A percentile compares a stretch with the other conserved stretches of the same genome.
These are phyloP conservation scores for Trichonephila clavipes DNA, from an alignment of 1,140 invertebrate species.

Conservation along the genomic window DNA sequence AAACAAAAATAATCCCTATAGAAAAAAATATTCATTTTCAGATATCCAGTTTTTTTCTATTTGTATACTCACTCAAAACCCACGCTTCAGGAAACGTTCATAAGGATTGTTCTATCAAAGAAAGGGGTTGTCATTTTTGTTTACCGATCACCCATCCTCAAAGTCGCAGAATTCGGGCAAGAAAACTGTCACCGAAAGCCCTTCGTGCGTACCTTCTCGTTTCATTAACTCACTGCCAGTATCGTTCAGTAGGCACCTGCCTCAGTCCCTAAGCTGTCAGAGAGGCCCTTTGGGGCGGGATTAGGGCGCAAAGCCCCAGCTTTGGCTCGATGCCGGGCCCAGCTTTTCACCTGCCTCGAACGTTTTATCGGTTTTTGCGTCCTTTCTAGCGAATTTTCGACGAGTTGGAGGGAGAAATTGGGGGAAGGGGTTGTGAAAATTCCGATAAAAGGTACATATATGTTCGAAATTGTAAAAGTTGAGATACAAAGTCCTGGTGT, in stretches of 20 bases:
- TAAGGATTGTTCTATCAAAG: too few species aligned
- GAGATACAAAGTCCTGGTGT: neutral
- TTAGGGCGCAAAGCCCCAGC: neutral
- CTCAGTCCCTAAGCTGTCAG: neutral
- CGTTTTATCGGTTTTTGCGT: constrained; percentile 30
- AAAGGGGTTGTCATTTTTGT: neutral
- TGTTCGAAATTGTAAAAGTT: constrained; percentile 8
- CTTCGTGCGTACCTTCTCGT: constrained; percentile 13
- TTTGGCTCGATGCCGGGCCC: neutral
- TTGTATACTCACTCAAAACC: too few species aligned
- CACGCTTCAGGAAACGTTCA: too few species aligned
- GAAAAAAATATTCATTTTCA: too few species aligned
- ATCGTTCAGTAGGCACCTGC: constrained; percentile 2
- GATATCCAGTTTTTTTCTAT: too few species aligned
- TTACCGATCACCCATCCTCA: neutral
- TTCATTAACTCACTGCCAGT: constrained; percentile 17
- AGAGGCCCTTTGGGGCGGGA: constrained; percentile 8
- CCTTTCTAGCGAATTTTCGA: neutral
- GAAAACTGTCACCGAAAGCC: constrained; percentile 11
- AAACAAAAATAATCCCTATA: too few species aligned
- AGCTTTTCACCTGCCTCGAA: neutral
- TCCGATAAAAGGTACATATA: neutral
- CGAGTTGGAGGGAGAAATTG: neutral
- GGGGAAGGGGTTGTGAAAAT: neutral
- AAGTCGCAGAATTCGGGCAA: neutral